A percentile compares a stretch with the other conserved stretches of the same genome.
phyloP scores from a whole-genome alignment of 2,888 invertebrate genomes.

The Electrophaes corylata region DNA sequence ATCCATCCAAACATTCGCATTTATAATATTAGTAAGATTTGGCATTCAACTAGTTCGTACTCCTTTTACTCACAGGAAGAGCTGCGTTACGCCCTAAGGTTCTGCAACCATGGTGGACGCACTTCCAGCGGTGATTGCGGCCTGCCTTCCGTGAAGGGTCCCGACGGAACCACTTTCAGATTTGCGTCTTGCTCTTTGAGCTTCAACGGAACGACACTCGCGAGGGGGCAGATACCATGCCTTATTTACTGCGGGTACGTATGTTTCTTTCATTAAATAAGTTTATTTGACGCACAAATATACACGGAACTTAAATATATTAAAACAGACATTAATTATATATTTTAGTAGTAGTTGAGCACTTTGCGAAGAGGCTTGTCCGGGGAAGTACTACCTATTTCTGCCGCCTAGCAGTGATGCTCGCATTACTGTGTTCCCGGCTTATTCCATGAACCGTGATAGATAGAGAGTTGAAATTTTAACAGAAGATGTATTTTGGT shows the following conservation, averaged over 20 bases:
- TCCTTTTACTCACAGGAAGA: constrained; percentile 85
- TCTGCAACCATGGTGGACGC: constrained; percentile 95
- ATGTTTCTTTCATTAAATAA: too few species aligned
- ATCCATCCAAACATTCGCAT: too few species aligned
- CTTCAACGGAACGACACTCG: constrained; percentile 97
- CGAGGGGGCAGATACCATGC: constrained; percentile 97
- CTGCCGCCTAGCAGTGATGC: too few species aligned
- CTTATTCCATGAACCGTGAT: background rate
- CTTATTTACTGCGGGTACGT: constrained; percentile 93
- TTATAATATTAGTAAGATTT: too few species aligned
- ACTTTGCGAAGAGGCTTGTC: too few species aligned
- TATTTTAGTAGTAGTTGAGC: too few species aligned
- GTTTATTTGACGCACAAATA: too few species aligned
- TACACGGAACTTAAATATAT: too few species aligned
- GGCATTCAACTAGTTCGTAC: background rate
- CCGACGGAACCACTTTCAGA: constrained; percentile 95
- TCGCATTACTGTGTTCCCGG: too few species aligned
- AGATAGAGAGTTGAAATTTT: background rate
- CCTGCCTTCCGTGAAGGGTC: constrained; percentile 93
- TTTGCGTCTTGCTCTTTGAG: constrained; percentile 96
- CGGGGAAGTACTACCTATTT: too few species aligned
- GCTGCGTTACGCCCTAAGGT: constrained; percentile 93
- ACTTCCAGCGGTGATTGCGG: constrained; percentile 98
- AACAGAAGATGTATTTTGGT: background rate
- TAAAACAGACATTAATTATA: too few species aligned